Base-by-base conservation (phyloP, 2,113 vertebrate species). In the Strix aluco region DNA sequence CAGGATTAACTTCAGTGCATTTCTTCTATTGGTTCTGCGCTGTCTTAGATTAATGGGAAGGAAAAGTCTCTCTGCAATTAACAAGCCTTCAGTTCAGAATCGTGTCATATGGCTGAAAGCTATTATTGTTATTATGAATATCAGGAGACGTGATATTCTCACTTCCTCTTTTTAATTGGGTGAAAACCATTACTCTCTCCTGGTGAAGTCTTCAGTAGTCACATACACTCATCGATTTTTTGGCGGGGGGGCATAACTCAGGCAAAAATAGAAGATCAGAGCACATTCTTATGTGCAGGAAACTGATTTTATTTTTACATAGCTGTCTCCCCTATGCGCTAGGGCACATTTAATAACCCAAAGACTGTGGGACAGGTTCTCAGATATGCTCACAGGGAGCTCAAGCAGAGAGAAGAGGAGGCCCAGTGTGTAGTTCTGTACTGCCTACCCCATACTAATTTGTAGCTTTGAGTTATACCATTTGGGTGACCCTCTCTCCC, bases 101-200 rank as follows among this genome's bases (percentile, higher is more conserved):
- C 70, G 29, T 75, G 70, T 86, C 73, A 32, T 55, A 57, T 75
- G 58, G 79, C 91, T 95, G 81, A 94, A 94, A 92, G 78, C 79
- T 88, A 66, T 91, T 96, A 92, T 52, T 95, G 61, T 81, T 95
- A 81, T 90, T 93, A 88, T 32, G 46, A 95, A 62, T 92, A 94
- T 79, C 86, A 88, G 70, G 65, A 95, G 90, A 87, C 3, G 1
- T 25, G 20, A 86, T 92, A 86, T 62, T 95, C 91, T 92, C 84
- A 89, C 89, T 95, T 94, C 59, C 49, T 66, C 72, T 84, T 88
- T 91, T 89, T 92, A 92, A 95, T 62, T 94, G 89, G 86, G 40
- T 67, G 57, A 81, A 93, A 94, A 22, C 30, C 81, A 77, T 91
- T 85, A 69, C 47, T 92, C 8, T 66, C 29, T 84, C 54, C 42